These are phyloP conservation scores for Cyclura pinguis DNA, from an alignment of 2,797 vertebrate species.

Conservation along the genomic window DNA sequence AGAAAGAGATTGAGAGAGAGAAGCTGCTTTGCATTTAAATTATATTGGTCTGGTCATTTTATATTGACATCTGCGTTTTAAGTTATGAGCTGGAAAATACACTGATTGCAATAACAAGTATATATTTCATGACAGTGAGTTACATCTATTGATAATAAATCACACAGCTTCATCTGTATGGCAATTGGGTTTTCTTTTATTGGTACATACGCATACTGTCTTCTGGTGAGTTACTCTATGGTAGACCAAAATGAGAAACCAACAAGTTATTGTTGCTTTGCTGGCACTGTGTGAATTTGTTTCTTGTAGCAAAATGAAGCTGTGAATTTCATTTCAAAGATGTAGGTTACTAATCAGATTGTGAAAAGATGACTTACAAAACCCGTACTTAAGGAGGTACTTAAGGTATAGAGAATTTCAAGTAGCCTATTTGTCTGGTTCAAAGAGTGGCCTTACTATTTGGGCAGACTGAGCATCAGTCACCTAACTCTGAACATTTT, in stretches of 20 bases:
- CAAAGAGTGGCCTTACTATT: background rate
- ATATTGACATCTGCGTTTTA: slow-evolving; percentile 52
- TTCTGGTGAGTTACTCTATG: slow-evolving; percentile 4
- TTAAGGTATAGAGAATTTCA: background rate
- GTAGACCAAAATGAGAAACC: slow-evolving; percentile 31
- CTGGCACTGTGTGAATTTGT: background rate
- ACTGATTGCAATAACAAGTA: slow-evolving; percentile 23
- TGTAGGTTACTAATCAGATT: background rate
- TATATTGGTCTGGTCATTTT: slow-evolving; percentile 48
- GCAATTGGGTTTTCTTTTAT: slow-evolving; percentile 29
- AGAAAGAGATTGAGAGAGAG: background rate
- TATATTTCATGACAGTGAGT: slow-evolving; percentile 31
- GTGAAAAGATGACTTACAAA: background rate
- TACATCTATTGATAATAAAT: slow-evolving; percentile 20
- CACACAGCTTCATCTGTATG: background rate
- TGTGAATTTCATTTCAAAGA: slow-evolving; percentile 2
- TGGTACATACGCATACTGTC: background rate
- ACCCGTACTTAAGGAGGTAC: background rate
- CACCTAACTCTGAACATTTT: too few relatives aligned
- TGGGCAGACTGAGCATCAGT: too few relatives aligned
- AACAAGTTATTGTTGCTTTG: slow-evolving; percentile 20
- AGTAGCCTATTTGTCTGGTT: too few relatives aligned
- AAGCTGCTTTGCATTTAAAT: slow-evolving; percentile 61
- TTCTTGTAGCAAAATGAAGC: background rate
- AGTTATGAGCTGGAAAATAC: slow-evolving; percentile 43